These are phyloP conservation scores for Anthoscopus minutus DNA, from an alignment of 2,113 vertebrate species.

Conservation along the genomic window DNA sequence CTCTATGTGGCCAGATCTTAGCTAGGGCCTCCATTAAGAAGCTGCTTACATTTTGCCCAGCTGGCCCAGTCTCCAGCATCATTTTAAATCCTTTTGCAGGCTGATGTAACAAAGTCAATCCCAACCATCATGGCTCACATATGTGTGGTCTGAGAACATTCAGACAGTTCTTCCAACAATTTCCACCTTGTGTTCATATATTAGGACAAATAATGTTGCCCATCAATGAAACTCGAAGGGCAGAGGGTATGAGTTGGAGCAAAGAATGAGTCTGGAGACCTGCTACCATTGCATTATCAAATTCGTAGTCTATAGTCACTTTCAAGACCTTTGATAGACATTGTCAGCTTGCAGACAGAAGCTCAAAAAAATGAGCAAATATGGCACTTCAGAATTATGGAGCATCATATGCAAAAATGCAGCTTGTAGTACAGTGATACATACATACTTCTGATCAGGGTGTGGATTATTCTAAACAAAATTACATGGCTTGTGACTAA, in stretches of 20 bases:
- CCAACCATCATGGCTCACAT: too few relatives aligned
- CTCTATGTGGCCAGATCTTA: neutral
- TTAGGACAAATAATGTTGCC: neutral
- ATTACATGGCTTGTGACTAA: neutral
- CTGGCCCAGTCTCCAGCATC: neutral
- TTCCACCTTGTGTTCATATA: neutral
- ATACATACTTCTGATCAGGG: neutral
- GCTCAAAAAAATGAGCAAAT: accelerated
- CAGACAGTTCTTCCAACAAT: neutral
- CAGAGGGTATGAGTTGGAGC: too few relatives aligned
- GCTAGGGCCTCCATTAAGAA: neutral
- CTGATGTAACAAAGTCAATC: neutral
- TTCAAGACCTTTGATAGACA: neutral
- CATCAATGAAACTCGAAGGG: accelerated
- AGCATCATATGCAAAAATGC: neutral
- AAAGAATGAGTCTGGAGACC: accelerated
- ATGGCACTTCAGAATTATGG: neutral
- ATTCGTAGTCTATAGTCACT: neutral
- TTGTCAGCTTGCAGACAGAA: neutral
- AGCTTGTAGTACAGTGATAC: neutral
- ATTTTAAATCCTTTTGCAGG: neutral
- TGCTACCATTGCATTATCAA: neutral
- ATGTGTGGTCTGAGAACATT: too few relatives aligned
- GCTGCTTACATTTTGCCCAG: neutral
- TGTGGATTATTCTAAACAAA: neutral